Evolutionary conservation across 2,113 vertebrate genomes (phyloP), one percentile per base, ranked within the genome.

Genomic region (Uria aalge): DNA sequence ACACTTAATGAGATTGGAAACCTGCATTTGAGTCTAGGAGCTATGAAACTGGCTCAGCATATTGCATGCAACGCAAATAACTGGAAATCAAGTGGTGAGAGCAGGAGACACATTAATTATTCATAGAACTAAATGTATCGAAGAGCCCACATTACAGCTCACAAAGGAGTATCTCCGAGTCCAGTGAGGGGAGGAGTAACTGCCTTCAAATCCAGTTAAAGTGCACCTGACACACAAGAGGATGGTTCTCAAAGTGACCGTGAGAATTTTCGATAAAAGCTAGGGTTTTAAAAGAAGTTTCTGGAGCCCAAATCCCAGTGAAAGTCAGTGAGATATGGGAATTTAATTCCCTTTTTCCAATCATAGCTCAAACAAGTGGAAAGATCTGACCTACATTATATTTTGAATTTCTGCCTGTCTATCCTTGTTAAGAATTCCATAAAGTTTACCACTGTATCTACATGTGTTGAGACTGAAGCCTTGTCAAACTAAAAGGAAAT

Each of bases 61-160:
- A 91, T 77, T 97, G 85, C 92, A 87, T 75, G 48, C 83, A 94
- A 94, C 22, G 0, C 91, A 94, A 94, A 97, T 96, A 96, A 92
- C 94, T 96, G 92, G 89, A 97, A 96, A 94, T 95, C 91, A 94
- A 96, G 77, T 71, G 95, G 80, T 91, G 81, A 95, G 77, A 95
- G 92, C 84, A 95, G 91, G 77, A 97, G 96, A 92, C 82, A 67
- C 59, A 92, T 97, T 95, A 97, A 96, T 97, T 97, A 97, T 97
- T 97, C 84, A 95, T 95, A 92, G 91, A 91, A 90, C 91, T 94
- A 97, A 96, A 96, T 96, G 95, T 91, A 95, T 96, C 95, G 89
- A 92, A 94, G 77, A 94, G 81, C 89, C 96, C 84, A 95, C 91
- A 96, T 95, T 95, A 95, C 86, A 85, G 77, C 81, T 95, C 94